Evolutionary conservation across 37 sponge, comb jelly and placozoan genomes (phyloP).

Genomic region (Ephydatia muelleri): DNA sequence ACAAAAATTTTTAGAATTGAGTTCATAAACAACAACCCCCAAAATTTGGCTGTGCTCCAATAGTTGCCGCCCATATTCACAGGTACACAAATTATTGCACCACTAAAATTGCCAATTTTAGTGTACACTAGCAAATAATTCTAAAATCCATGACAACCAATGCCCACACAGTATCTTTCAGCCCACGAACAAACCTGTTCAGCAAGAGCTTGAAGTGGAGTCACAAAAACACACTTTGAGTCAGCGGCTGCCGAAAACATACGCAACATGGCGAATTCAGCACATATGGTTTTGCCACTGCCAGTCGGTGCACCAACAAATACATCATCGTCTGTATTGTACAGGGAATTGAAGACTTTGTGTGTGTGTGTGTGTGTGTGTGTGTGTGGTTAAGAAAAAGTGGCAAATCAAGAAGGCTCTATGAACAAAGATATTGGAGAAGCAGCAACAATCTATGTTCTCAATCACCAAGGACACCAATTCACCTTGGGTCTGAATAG

Average conservation of each 20-base stretch:
- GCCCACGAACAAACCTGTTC: conserved; percentile 76
- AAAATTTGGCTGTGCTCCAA: too few relatives aligned
- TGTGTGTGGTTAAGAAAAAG: neutral
- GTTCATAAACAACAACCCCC: too few relatives aligned
- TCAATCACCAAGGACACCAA: neutral
- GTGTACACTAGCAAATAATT: too few relatives aligned
- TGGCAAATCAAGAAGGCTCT: neutral
- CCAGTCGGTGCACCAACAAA: conserved; percentile 98
- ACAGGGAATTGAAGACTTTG: conserved; percentile 97
- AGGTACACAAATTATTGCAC: too few relatives aligned
- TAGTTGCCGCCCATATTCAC: too few relatives aligned
- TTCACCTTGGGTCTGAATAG: conserved; percentile 96
- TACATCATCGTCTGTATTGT: conserved; percentile 97
- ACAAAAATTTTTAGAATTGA: too few relatives aligned
- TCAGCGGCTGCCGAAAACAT: conserved; percentile 69
- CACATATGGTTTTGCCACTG: conserved; percentile 99
- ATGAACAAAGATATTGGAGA: neutral
- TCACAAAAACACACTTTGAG: conserved; percentile 87
- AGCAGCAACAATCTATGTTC: too few relatives aligned
- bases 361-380: neutral
- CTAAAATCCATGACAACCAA: too few relatives aligned
- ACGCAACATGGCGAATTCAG: conserved; percentile 95
- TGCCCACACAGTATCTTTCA: neutral
- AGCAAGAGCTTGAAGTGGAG: conserved; percentile 88
- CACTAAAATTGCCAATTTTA: too few relatives aligned